phyloP scores from a whole-genome alignment of 2,888 invertebrate species.

The Drosophila kambysellisi region DNA sequence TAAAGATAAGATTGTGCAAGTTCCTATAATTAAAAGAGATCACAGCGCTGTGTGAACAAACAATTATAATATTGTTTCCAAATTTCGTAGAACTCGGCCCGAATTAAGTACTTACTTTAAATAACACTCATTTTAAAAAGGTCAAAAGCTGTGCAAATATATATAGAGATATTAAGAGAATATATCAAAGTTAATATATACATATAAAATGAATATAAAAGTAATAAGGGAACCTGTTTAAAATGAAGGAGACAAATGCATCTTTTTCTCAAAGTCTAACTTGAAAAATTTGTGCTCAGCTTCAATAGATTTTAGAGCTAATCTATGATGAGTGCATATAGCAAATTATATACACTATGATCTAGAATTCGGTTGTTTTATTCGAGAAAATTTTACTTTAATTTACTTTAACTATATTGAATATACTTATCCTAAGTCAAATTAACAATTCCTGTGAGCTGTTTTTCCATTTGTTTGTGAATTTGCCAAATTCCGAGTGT shows the following conservation, averaged over 20 bases:
- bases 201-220: background rate
- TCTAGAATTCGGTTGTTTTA: background rate
- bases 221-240: background rate
- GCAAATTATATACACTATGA: background rate
- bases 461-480: background rate
- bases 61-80: background rate
- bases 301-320: background rate
- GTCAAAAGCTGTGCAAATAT: background rate
- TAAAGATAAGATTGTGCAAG: slow-evolving; percentile 25
- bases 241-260: background rate
- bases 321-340: background rate
- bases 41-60: background rate
- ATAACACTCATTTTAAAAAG: background rate
- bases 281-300: background rate
- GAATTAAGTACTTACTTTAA: background rate
- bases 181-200: background rate
- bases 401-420: background rate
- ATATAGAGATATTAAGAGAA: background rate
- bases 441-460: background rate
- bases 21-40: slow-evolving; percentile 18
- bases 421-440: background rate
- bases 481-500: background rate
- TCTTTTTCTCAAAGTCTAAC: background rate
- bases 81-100: background rate
- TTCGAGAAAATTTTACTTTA: background rate